phyloP scores from a whole-genome alignment of 2,797 vertebrate species.

The Neosilurus hyrtlii region DNA sequence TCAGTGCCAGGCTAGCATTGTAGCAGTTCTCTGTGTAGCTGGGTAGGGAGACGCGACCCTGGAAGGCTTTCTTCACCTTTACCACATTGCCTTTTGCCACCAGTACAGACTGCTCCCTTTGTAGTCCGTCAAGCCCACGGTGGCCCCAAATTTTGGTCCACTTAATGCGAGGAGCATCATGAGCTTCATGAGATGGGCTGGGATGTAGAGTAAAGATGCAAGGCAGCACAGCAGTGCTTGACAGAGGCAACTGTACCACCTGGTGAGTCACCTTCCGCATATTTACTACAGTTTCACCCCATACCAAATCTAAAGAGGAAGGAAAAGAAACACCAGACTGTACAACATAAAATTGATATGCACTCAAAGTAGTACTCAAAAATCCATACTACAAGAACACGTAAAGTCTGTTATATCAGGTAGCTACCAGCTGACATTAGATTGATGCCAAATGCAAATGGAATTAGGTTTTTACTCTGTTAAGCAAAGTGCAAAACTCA shows the following conservation, averaged over 20 bases:
- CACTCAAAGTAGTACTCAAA: background rate
- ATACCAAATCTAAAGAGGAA: constrained; percentile 65
- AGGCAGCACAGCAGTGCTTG: constrained; percentile 84
- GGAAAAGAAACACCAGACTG: background rate
- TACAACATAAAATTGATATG: background rate
- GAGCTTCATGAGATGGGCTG: constrained; percentile 67
- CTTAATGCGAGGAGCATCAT: constrained; percentile 87
- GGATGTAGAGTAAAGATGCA: constrained; percentile 84
- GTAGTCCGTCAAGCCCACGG: constrained; percentile 74
- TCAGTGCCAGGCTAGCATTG: constrained; percentile 85
- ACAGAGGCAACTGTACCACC: constrained; percentile 77
- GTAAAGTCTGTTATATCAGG: background rate
- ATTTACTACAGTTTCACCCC: constrained; percentile 78
- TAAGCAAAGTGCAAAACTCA: background rate
- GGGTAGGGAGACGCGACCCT: constrained; percentile 84
- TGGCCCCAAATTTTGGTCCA: constrained; percentile 92
- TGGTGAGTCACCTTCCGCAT: constrained; percentile 84
- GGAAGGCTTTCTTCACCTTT: constrained; percentile 89
- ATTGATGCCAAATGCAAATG: background rate
- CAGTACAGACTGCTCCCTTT: constrained; percentile 84
- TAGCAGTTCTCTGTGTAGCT: constrained; percentile 79
- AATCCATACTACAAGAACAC: background rate
- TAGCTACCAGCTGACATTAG: background rate
- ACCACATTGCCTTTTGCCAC: constrained; percentile 92
- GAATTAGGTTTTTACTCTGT: background rate